Evolutionary conservation across 1,140 invertebrate genomes (phyloP).

Genomic region (Agraylea sexmaculata): DNA sequence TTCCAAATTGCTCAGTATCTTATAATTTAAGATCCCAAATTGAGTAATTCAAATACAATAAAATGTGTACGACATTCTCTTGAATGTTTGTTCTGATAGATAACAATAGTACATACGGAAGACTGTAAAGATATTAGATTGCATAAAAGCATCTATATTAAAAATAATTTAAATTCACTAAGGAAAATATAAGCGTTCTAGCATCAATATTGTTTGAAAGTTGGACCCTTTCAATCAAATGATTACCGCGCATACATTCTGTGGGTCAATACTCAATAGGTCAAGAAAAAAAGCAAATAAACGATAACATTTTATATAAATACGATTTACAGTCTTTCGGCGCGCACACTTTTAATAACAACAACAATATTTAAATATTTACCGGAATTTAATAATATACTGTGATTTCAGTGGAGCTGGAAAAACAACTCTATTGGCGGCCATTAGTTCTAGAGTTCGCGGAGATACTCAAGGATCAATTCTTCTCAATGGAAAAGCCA

Average conservation of each 20-base stretch:
- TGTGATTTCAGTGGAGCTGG: conserved; percentile 49
- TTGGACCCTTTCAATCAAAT: neutral
- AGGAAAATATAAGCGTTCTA: too few relatives aligned
- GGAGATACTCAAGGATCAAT: conserved; percentile 51
- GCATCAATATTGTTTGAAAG: neutral
- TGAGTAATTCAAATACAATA: too few relatives aligned
- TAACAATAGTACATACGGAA: too few relatives aligned
- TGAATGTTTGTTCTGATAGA: too few relatives aligned
- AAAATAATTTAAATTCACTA: too few relatives aligned
- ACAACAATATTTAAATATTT: neutral
- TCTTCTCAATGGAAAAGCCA: conserved; percentile 51
- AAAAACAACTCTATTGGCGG: conserved; percentile 58
- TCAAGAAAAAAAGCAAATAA: too few relatives aligned
- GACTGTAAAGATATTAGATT: too few relatives aligned
- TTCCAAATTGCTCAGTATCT: neutral
- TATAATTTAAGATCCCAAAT: too few relatives aligned
- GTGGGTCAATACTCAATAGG: too few relatives aligned
- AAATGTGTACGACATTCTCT: too few relatives aligned
- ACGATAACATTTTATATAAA: conserved; percentile 2
- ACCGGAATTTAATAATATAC: neutral
- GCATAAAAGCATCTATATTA: too few relatives aligned
- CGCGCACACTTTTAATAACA: neutral
- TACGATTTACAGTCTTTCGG: neutral
- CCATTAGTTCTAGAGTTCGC: conserved; percentile 53
- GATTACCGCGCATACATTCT: too few relatives aligned